Evolutionary conservation across 2,888 invertebrate species (phyloP).

Genomic region (Pseudococcus jackbeardsleyi): DNA sequence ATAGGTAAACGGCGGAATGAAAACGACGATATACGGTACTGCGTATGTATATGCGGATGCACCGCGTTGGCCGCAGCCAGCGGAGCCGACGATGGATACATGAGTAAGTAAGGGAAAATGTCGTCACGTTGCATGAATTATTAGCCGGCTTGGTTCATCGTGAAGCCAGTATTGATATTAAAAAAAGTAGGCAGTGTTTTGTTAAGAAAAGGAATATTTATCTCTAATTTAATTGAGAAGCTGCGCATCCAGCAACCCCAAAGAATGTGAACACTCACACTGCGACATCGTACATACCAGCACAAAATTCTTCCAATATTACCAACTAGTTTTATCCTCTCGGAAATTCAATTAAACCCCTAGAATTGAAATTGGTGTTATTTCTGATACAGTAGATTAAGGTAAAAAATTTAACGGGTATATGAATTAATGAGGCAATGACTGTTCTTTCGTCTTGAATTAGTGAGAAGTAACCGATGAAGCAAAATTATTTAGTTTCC

Average conservation of each 20-base stretch:
- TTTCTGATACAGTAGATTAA: no score
- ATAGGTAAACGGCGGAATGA: neutral
- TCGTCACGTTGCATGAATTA: slow-evolving; percentile 65
- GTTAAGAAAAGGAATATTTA: neutral
- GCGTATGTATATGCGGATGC: neutral
- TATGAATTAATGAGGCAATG: no score
- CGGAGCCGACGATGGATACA: slow-evolving; percentile 9
- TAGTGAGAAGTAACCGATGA: no score
- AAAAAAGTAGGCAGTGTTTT: slow-evolving; percentile 31
- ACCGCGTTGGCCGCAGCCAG: neutral
- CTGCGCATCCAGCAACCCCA: neutral
- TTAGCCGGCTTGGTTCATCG: neutral
- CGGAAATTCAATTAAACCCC: no score
- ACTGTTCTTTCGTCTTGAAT: no score
- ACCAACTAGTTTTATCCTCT: no score
- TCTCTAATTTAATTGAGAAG: neutral
- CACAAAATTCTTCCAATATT: no score
- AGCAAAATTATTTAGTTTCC: no score
- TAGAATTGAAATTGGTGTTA: no score
- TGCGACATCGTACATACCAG: no score
- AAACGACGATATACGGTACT: slow-evolving; percentile 20
- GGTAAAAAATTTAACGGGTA: no score
- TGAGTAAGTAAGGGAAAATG: slow-evolving; percentile 58
- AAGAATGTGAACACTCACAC: neutral
- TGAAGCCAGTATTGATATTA: slow-evolving; percentile 15